Percentiles rank a stretch among this genome's conserved stretches.
Evolutionary conservation across 35 echinoderm and acorn worm species (phyloP).

Genomic region (Anneissia japonica): DNA sequence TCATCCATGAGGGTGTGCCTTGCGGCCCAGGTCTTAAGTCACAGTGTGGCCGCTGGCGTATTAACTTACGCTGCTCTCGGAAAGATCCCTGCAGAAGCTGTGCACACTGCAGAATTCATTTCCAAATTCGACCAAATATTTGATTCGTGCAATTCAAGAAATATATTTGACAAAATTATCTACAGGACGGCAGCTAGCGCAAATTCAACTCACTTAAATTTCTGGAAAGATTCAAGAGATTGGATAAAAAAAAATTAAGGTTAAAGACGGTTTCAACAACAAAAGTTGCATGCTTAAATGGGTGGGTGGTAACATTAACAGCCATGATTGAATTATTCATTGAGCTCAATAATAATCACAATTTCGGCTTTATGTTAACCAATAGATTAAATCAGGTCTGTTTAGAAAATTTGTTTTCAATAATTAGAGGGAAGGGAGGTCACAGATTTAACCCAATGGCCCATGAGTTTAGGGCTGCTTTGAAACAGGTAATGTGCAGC

Average conservation of each 20-base stretch:
- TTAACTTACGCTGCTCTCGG: neutral
- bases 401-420: conserved; percentile 1
- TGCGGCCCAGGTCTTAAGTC: neutral
- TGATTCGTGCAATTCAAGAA: neutral
- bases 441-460: neutral
- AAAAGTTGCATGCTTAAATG: neutral
- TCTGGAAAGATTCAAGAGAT: neutral
- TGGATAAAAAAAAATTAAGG: neutral
- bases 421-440: conserved; percentile 1
- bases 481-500: neutral
- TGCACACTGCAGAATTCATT: conserved; percentile 3
- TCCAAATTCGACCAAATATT: neutral
- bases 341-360: neutral
- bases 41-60: conserved; percentile 1
- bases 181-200: neutral
- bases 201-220: neutral
- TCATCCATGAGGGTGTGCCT: neutral
- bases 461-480: neutral
- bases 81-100: neutral
- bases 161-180: too few species aligned
- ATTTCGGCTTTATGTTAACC: neutral
- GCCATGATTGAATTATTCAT: neutral
- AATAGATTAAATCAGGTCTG: neutral
- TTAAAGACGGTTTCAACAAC: neutral
- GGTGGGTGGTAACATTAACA: neutral